Base-by-base conservation (phyloP, 2,888 invertebrate genomes). In the Ferrisia virgata region DNA sequence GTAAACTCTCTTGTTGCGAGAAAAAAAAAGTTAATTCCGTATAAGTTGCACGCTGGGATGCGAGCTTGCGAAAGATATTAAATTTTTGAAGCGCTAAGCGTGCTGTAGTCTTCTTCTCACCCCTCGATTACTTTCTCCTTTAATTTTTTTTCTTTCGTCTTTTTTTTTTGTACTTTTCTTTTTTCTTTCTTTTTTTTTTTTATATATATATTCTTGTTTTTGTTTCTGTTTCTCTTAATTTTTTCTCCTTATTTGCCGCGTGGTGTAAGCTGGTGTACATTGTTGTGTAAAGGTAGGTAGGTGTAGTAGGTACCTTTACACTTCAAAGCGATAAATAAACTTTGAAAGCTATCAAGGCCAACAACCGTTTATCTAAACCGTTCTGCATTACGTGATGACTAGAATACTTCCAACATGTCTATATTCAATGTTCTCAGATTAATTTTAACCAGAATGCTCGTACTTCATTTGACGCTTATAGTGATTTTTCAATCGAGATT, bases 1-100 rank as follows among this genome's bases (percentile, higher is more conserved):
- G 81, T 82, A 82, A 82, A 82, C 81, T 82, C 81, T 82, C 36
- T 33, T 64, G 58, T 64, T 40, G 43, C 43, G 36, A 79, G 40
- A 40, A 40, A 40, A 53, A 80, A 80, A 80, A 80, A 80, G 80
- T 80, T 80, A 80, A 80, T 80, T 80, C 80, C 80, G 53, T 80
- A 80, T 80, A 80, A 43, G 43, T 80, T 43, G 80, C 47, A 80
- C 47, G 25, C 80, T 31, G 31, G 53, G 31, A 47, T 80, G 47
- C 47, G 47, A 80, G 80, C 47, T 80, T 43, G 80, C 40, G 80
- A 80, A 47, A 80, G 80, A 80, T 80, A 80, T 80, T 80, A 80
- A 80, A 80, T 80, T 80, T 80, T 80, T 80, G 47, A 80, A 80
- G 31, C 80, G 80, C 47, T 80, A 28, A 72, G 72, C 40, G 47